Conservation (phyloP, 2,113 vertebrate genomes). For the human (Homo sapiens) region DNA sequence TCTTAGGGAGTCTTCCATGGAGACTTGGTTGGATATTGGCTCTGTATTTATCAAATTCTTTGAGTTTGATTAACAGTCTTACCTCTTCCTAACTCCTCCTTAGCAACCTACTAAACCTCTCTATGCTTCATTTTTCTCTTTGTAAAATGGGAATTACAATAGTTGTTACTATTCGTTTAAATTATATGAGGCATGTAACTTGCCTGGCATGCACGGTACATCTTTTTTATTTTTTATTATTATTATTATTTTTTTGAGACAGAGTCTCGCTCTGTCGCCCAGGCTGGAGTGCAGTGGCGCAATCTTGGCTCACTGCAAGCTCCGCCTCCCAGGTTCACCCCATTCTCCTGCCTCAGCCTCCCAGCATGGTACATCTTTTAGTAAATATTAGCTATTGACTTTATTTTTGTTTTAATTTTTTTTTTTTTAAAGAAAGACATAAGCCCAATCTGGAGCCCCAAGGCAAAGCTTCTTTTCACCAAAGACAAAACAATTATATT, state of each 20-base stretch:
- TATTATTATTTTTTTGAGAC: too few relatives aligned
- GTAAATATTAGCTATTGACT: constrained; percentile 11
- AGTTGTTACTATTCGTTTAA: neutral
- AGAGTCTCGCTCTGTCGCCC: too few relatives aligned
- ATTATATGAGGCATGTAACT: neutral
- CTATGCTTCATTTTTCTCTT: neutral
- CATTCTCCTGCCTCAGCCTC: too few relatives aligned
- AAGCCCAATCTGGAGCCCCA: neutral
- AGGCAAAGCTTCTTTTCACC: constrained; percentile 56
- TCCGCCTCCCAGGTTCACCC: too few relatives aligned
- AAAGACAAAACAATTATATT: constrained; percentile 60
- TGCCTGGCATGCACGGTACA: neutral
- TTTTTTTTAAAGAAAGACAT: neutral
- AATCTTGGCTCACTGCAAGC: too few relatives aligned
- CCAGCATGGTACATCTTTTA: neutral
- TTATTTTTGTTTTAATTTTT: constrained; percentile 62
- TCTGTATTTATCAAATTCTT: neutral
- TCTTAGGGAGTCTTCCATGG: neutral
- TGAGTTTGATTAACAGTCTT: neutral
- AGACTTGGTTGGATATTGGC: neutral
- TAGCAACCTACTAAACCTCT: neutral
- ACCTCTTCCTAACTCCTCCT: neutral
- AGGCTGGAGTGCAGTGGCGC: too few relatives aligned
- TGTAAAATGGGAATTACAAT: neutral
- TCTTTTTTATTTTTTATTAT: neutral